Base-by-base conservation (phyloP, 2,888 invertebrate species). In the Tenthredo mesomela region DNA sequence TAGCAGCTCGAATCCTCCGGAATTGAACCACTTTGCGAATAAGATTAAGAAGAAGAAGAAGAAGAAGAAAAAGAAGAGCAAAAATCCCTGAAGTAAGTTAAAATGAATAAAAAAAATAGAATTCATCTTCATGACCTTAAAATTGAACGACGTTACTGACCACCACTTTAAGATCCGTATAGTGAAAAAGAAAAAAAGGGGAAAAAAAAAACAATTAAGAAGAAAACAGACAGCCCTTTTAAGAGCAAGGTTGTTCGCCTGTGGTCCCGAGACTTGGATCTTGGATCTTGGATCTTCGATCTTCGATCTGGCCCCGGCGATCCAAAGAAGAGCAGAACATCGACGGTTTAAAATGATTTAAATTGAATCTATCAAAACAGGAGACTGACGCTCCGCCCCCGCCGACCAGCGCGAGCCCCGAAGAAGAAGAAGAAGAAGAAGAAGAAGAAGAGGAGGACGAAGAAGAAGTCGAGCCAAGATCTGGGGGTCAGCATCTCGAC, bases 281-380 rank as follows among this genome's bases (percentile, higher is more conserved):
- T 70, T 37, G 37, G 33, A 67, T 67, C 67, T 67, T 25, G 25
- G 37, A 50, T 77, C 50, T 50, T 50, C 25, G 54, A 80, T 80
- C 80, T 33, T 80, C 40, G 65, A 82, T 82, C 65, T 50, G 61
- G 80, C n/a, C 40, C 40, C 40, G 18, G 18, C 21, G 80, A 82
- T 65, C 61, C 21, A 43, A 65, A 82, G 50, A 65, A 82, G 82
- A 82, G 82, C 67, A 82, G 25, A 82, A 67, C 82, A 65, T 82
- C 82, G 82, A 82, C 67, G 67, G 65, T 65, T 67, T 65, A 82
- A 82, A 82, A 82, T 82, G 85, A 86, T 86, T 87, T 86, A 90
- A 89, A 91, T 90, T 90, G 89, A 91, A 91, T 90, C 89, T 90
- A 90, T 90, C 88, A 88, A 89, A 89, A 86, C 87, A 86, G 87